These are phyloP conservation scores for Cephalophus harveyi DNA, from an alignment of 2,113 vertebrate genomes.

Conservation along the genomic window DNA sequence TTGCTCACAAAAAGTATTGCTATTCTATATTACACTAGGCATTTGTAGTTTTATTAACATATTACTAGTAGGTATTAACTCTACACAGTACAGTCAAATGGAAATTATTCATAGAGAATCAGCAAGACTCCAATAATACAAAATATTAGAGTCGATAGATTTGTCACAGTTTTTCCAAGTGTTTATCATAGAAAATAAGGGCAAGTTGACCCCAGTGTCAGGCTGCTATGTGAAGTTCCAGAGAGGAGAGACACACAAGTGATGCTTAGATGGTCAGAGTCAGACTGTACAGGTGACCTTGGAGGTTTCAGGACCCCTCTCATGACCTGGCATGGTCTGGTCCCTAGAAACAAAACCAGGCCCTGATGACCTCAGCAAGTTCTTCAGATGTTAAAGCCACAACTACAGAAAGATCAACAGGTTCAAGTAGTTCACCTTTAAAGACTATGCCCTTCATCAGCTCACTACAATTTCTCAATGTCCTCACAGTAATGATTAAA, in stretches of 20 bases:
- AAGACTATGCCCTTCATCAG: background rate
- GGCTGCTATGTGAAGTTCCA: conserved; percentile 73
- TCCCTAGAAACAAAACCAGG: conserved; percentile 13
- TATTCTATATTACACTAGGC: conserved; percentile 84
- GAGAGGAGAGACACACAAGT: conserved; percentile 66
- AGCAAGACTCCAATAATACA: conserved; percentile 83
- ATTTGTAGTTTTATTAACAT: conserved; percentile 79
- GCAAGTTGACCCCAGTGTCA: conserved; percentile 78
- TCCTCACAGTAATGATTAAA: background rate
- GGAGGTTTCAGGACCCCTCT: background rate
- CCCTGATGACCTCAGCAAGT: background rate
- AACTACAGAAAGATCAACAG: conserved; percentile 51
- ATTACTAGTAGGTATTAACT: conserved; percentile 78
- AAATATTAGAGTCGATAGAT: conserved; percentile 82
- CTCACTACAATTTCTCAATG: background rate
- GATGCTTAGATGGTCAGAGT: background rate
- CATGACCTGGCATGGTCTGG: background rate
- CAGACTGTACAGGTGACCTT: background rate
- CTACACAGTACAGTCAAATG: conserved; percentile 83
- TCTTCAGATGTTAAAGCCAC: conserved; percentile 70
- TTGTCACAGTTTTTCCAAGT: conserved; percentile 83
- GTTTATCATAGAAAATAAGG: conserved; percentile 84
- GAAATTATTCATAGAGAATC: conserved; percentile 83
- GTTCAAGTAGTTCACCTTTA: background rate
- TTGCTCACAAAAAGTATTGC: conserved; percentile 79